Evolutionary conservation across 2,888 invertebrate genomes (phyloP).

Genomic region (Acleris holmiana): DNA sequence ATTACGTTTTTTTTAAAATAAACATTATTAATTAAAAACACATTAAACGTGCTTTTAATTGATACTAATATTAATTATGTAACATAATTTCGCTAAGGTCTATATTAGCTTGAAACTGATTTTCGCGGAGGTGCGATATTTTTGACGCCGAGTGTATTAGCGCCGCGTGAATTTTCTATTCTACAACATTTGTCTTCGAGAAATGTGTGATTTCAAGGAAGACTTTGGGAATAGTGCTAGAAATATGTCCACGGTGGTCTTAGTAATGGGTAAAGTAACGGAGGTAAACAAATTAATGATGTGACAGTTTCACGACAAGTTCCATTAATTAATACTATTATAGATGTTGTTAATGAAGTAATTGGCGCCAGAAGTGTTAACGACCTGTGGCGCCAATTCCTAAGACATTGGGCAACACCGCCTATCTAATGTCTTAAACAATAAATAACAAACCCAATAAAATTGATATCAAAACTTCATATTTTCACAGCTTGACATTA

Average conservation of each 20-base stretch:
- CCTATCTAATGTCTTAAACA: neutral
- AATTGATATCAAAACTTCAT: too few species aligned
- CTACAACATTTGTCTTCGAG: conserved; percentile 38
- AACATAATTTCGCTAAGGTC: too few species aligned
- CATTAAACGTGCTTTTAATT: too few species aligned
- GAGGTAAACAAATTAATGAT: conserved; percentile 13
- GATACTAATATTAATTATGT: too few species aligned
- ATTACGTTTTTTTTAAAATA: too few species aligned
- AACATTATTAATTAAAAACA: too few species aligned
- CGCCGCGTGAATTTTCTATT: conserved; percentile 72
- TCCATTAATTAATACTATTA: neutral
- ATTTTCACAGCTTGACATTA: too few species aligned
- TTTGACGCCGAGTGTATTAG: too few species aligned
- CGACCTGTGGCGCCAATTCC: too few species aligned
- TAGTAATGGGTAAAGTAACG: conserved; percentile 6
- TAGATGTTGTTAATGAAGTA: neutral
- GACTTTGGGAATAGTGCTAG: conserved; percentile 26
- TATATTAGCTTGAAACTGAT: too few species aligned
- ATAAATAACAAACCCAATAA: neutral
- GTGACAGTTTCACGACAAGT: conserved; percentile 18
- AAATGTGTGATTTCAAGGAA: conserved; percentile 39
- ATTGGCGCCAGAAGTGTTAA: neutral
- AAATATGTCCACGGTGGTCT: conserved; percentile 24
- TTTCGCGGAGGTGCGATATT: too few species aligned
- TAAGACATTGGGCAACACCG: too few species aligned